A percentile compares a stretch with the other conserved stretches of the same genome.
Conservation (phyloP, 2,113 vertebrate genomes). For the Ictalurus furcatus region DNA sequence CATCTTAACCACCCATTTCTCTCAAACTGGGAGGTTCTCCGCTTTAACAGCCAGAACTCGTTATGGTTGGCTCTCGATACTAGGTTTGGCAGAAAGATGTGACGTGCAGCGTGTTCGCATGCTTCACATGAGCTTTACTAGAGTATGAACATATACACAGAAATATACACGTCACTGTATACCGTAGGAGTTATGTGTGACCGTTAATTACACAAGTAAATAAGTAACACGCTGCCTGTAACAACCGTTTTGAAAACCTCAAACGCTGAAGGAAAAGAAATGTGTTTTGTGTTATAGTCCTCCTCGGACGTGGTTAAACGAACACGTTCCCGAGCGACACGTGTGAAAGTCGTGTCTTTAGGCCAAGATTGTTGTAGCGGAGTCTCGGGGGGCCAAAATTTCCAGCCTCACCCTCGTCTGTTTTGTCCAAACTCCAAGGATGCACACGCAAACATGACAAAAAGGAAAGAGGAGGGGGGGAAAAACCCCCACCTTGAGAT, state of each 20-base stretch:
- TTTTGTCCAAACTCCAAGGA: conserved; percentile 1
- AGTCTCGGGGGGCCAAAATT: background rate
- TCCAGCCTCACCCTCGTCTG: conserved; percentile 19
- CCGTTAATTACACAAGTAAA: background rate
- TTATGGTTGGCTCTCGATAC: background rate
- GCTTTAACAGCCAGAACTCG: background rate
- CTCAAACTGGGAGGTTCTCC: background rate
- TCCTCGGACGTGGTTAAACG: background rate
- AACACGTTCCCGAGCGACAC: background rate
- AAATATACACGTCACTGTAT: background rate
- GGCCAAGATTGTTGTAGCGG: background rate
- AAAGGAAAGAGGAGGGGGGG: background rate
- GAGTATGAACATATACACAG: background rate
- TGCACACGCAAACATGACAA: background rate
- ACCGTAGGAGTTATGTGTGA: too few species aligned
- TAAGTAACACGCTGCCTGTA: background rate
- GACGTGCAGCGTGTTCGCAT: background rate
- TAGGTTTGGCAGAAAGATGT: background rate
- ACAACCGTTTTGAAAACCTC: background rate
- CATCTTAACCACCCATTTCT: conserved; percentile 6
- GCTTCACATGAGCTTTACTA: background rate
- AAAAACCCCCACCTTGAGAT: background rate
- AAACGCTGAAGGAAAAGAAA: background rate
- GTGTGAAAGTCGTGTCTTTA: background rate
- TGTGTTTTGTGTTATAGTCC: background rate